A percentile compares a stretch with the other conserved stretches of the same genome.
phyloP scores from a whole-genome alignment of 2,797 vertebrate genomes.

The Iguana delicatissima region DNA sequence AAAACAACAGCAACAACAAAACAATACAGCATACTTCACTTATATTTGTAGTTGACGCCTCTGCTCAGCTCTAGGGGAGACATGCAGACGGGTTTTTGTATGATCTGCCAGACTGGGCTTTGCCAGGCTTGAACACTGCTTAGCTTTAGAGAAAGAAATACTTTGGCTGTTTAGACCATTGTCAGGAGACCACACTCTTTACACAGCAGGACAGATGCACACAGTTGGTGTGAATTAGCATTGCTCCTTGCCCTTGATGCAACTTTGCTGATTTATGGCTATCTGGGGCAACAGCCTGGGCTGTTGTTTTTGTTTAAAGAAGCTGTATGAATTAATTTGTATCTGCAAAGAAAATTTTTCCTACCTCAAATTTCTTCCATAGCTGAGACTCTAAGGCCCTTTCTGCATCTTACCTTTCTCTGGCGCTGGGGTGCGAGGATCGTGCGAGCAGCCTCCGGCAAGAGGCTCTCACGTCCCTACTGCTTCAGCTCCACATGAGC shows the following conservation, averaged over 20 bases:
- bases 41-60: background rate
- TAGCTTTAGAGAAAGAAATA: background rate
- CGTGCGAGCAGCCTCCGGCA: too few relatives aligned
- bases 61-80: background rate
- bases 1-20: too few relatives aligned
- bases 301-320: background rate
- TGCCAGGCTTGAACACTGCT: background rate
- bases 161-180: background rate
- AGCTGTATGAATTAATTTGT: background rate
- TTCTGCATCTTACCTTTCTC: too few relatives aligned
- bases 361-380: background rate
- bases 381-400: background rate
- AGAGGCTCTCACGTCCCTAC: too few relatives aligned
- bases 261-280: conserved; percentile 27
- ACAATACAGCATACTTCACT: too few relatives aligned
- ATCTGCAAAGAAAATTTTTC: background rate
- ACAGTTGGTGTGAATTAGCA: conserved; percentile 22
- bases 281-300: background rate
- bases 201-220: conserved; percentile 2
- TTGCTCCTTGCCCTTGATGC: background rate
- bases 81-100: background rate
- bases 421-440: too few relatives aligned
- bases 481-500: too few relatives aligned
- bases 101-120: background rate
- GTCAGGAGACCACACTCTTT: background rate